Evolutionary conservation across 2,113 vertebrate species (phyloP).

Genomic region (Ochotona curzoniae): DNA sequence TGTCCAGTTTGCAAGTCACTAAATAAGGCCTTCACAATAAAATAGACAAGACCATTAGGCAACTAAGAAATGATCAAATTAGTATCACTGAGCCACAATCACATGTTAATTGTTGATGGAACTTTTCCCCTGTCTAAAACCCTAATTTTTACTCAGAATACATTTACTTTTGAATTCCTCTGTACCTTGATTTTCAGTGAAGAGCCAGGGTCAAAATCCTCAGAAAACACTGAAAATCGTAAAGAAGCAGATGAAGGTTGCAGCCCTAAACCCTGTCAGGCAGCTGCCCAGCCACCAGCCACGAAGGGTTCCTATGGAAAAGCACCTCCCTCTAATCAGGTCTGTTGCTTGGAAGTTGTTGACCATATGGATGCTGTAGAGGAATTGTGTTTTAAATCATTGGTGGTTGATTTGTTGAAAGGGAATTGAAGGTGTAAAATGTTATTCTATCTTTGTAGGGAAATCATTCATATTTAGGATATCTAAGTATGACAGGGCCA

Average conservation of each 20-base stretch:
- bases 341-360: constrained; percentile 78
- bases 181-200: constrained; percentile 81
- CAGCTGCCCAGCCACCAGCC: constrained; percentile 84
- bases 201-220: constrained; percentile 89
- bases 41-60: not conserved
- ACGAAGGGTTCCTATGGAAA: constrained; percentile 88
- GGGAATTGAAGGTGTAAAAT: not conserved
- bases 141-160: not conserved
- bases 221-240: constrained; percentile 87
- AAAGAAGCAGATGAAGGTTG: constrained; percentile 91
- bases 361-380: not conserved
- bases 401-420: not conserved
- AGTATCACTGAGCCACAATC: not conserved
- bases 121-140: not conserved
- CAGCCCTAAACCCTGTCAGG: constrained; percentile 86
- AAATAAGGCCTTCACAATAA: not conserved
- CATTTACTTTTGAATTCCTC: constrained; percentile 27
- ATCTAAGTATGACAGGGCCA: not conserved
- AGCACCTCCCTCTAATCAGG: constrained; percentile 91
- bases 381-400: not conserved
- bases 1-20: not conserved
- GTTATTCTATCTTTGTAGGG: not conserved
- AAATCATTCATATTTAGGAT: not conserved
- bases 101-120: not conserved
- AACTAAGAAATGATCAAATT: not conserved